Percentiles rank a stretch among this genome's conserved stretches.
Conservation (phyloP, 2,113 vertebrate genomes). For the Plestiodon gilberti region DNA sequence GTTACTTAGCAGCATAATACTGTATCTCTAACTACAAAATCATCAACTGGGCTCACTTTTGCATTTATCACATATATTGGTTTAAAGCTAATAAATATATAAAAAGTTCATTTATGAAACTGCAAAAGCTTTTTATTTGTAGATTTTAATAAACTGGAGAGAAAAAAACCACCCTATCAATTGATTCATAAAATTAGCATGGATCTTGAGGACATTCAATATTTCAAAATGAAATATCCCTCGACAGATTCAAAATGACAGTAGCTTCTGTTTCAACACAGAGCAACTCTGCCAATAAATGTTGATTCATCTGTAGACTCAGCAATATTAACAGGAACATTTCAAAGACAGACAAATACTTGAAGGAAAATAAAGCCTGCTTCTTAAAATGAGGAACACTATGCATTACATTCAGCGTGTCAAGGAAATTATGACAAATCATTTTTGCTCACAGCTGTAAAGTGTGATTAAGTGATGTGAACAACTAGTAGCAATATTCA, state of each 20-base stretch:
- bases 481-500: constrained; percentile 36
- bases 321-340: constrained; percentile 32
- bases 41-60: background rate
- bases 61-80: constrained; percentile 16
- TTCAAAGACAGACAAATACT: constrained; percentile 58
- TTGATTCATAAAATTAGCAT: constrained; percentile 36
- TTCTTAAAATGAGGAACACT: constrained; percentile 46
- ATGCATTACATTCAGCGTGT: constrained; percentile 45
- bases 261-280: constrained; percentile 37
- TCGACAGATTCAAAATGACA: constrained; percentile 40
- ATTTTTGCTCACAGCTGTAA: constrained; percentile 49
- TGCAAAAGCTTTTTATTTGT: background rate
- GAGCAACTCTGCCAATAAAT: constrained; percentile 37
- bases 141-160: background rate
- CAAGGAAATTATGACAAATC: constrained; percentile 60
- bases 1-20: constrained; percentile 1
- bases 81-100: constrained; percentile 2
- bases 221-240: constrained; percentile 56
- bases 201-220: constrained; percentile 22
- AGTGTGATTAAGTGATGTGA: constrained; percentile 55
- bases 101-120: constrained; percentile 20
- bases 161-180: constrained; percentile 2
- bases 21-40: background rate
- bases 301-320: constrained; percentile 40
- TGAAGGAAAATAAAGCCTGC: constrained; percentile 18